phyloP scores from a whole-genome alignment of 2,888 invertebrate genomes.

The Drosophila villosipedis region DNA sequence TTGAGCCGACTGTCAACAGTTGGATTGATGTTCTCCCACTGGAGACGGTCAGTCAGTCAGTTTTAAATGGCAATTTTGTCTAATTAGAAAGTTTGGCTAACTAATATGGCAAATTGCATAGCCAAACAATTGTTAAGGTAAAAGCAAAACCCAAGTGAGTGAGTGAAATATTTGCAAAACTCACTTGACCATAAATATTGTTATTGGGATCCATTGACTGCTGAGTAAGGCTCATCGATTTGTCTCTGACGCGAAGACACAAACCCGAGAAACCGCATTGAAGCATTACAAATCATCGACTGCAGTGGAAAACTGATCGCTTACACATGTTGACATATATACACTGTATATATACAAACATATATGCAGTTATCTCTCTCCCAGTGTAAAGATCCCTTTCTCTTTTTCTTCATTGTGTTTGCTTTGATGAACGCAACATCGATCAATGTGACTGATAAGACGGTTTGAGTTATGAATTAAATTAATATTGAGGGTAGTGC shows the following conservation, averaged over 20 bases:
- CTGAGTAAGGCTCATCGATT: constrained; percentile 27
- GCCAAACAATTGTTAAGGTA: constrained; percentile 45
- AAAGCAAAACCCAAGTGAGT: constrained; percentile 34
- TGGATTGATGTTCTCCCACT: constrained; percentile 24
- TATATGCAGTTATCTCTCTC: constrained; percentile 25
- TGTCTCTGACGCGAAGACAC: constrained; percentile 36
- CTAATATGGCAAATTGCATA: constrained; percentile 65
- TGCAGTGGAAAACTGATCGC: constrained; percentile 57
- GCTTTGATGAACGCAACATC: constrained; percentile 69
- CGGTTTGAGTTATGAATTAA: constrained; percentile 77
- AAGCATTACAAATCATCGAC: constrained; percentile 73
- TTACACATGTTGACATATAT: constrained; percentile 40
- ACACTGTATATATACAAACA: constrained; percentile 7
- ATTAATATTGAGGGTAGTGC: constrained; percentile 46
- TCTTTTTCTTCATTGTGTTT: constrained; percentile 57
- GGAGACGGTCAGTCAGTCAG: not conserved
- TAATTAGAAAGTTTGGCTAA: constrained; percentile 72
- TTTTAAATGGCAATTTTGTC: constrained; percentile 35
- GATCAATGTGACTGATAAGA: constrained; percentile 73
- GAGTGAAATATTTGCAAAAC: constrained; percentile 73
- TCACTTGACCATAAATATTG: constrained; percentile 73
- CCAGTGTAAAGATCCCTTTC: constrained; percentile 66
- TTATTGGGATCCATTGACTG: constrained; percentile 19
- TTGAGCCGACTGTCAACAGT: constrained; percentile 30
- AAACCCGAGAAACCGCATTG: constrained; percentile 57